Evolutionary conservation across 2,888 invertebrate species (phyloP).

Genomic region (Glaucopsyche alexis): DNA sequence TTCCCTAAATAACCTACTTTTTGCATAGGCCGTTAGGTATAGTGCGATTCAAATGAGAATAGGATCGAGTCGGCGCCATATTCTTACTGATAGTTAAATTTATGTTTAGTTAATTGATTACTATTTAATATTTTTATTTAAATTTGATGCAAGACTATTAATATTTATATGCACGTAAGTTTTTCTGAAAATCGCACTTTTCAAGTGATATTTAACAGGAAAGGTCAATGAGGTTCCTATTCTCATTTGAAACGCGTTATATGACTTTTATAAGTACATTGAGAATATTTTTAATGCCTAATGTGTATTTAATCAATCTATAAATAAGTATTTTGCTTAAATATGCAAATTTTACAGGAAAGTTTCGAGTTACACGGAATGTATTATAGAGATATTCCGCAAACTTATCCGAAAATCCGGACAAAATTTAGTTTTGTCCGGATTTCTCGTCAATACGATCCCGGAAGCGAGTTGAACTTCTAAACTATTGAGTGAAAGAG

Average conservation of each 20-base stretch:
- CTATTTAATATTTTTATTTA: too few species aligned
- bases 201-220: too few species aligned
- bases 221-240: too few species aligned
- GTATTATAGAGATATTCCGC: slow-evolving; percentile 29
- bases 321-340: slow-evolving; percentile 18
- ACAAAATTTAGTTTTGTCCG: slow-evolving; percentile 6
- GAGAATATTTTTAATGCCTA: neutral
- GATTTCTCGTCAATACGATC: neutral
- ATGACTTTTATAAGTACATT: neutral
- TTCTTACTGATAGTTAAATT: too few species aligned
- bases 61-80: too few species aligned
- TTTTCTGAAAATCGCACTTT: too few species aligned
- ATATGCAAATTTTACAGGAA: slow-evolving; percentile 27
- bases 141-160: too few species aligned
- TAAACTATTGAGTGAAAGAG: neutral
- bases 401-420: slow-evolving; percentile 26
- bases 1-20: too few species aligned
- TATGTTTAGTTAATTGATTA: too few species aligned
- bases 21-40: too few species aligned
- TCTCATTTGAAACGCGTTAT: neutral
- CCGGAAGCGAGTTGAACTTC: neutral
- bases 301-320: neutral
- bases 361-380: slow-evolving; percentile 23
- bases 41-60: too few species aligned
- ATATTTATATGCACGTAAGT: too few species aligned